Percentiles rank a stretch among this genome's conserved stretches.
Evolutionary conservation across 2,888 invertebrate genomes (phyloP).

Genomic region (Drosophila robusta): DNA sequence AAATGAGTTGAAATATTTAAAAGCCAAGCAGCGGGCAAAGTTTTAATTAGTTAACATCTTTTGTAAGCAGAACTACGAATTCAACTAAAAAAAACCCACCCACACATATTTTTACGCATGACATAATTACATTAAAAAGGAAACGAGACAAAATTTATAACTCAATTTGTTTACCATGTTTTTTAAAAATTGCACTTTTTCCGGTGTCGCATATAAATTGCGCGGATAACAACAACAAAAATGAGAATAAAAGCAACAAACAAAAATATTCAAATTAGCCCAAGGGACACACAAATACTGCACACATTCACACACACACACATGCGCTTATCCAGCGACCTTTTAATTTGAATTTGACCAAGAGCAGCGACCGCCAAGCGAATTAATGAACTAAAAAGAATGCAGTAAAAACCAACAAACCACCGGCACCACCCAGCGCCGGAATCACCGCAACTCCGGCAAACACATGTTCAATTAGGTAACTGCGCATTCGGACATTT

Average conservation of each 20-base stretch:
- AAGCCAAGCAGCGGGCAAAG: constrained; percentile 12
- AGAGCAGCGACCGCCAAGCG: constrained; percentile 15
- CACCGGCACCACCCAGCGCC: constrained; percentile 10
- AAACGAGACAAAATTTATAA: constrained; percentile 56
- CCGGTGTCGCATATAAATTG: constrained; percentile 61
- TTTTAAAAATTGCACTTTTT: constrained; percentile 34
- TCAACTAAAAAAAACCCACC: background rate
- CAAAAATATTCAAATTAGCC: constrained; percentile 70
- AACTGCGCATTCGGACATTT: constrained; percentile 53
- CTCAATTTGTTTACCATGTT: constrained; percentile 58
- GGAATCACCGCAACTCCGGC: constrained; percentile 28
- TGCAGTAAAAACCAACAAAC: constrained; percentile 2
- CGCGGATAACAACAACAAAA: constrained; percentile 24
- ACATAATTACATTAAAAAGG: constrained; percentile 58
- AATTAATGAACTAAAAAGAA: constrained; percentile 73
- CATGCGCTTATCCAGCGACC: constrained; percentile 22
- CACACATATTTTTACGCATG: constrained; percentile 2
- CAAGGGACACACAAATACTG: constrained; percentile 9
- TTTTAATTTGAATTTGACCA: constrained; percentile 76
- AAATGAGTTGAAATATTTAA: constrained; percentile 29
- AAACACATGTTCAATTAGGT: constrained; percentile 74
- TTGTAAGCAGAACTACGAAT: background rate
- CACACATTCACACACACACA: constrained; percentile 9
- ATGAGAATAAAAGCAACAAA: background rate
- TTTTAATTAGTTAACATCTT: constrained; percentile 36